These are phyloP conservation scores for Tribolium freemani DNA, from an alignment of 2,888 invertebrate species.

Conservation along the genomic window DNA sequence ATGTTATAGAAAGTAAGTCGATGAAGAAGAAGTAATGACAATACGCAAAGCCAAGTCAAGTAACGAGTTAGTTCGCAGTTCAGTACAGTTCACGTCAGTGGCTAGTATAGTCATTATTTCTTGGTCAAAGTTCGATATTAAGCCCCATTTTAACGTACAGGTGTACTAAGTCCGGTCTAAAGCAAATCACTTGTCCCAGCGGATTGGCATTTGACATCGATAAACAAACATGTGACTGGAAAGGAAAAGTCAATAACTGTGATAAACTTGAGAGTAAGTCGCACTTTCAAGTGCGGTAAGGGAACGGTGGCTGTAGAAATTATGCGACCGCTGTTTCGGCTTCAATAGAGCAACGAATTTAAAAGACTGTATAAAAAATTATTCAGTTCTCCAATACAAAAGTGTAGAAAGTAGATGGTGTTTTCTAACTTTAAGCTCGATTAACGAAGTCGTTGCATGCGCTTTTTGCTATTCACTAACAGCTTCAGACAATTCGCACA, in stretches of 20 bases:
- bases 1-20: constrained; percentile 93
- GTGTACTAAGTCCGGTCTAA: constrained; percentile 96
- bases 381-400: constrained; percentile 13
- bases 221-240: constrained; percentile 99
- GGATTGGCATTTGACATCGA: constrained; percentile 97
- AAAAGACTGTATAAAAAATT: constrained; percentile 26
- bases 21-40: constrained; percentile 63
- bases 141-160: constrained; percentile 67
- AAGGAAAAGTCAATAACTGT: constrained; percentile 97
- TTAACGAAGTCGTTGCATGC: constrained; percentile 28
- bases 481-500: not conserved
- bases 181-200: constrained; percentile 97
- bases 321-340: constrained; percentile 39
- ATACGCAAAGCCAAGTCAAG: constrained; percentile 7
- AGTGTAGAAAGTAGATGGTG: constrained; percentile 46
- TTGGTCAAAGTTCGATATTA: constrained; percentile 56
- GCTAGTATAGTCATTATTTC: constrained; percentile 58
- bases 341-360: constrained; percentile 34
- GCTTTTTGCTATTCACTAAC: constrained; percentile 42
- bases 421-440: constrained; percentile 37
- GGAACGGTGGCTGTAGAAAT: constrained; percentile 47
- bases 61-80: not conserved
- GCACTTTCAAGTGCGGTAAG: constrained; percentile 60
- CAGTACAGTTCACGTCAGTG: not conserved
- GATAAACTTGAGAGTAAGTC: constrained; percentile 97